Conservation (phyloP, 1,140 invertebrate species). For the Procambarus virginalis region DNA sequence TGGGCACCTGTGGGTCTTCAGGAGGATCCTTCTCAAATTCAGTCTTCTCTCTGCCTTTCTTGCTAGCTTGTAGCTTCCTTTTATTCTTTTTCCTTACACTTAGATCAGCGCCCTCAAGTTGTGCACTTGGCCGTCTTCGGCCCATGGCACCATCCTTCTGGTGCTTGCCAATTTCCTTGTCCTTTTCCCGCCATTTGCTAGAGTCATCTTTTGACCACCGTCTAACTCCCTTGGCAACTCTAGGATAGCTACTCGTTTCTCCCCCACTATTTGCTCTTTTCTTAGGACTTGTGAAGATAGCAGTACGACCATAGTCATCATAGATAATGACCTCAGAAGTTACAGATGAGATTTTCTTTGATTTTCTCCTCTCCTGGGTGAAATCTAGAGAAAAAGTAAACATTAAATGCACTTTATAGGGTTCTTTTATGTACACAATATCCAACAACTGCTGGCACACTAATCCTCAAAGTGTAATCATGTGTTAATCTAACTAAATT, state of each 20-base stretch:
- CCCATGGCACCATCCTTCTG: not conserved
- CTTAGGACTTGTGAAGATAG: conserved; percentile 47
- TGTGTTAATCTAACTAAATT: too few relatives aligned
- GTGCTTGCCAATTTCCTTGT: conserved; percentile 2
- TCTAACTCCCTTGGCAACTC: not conserved
- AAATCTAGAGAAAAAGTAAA: not conserved
- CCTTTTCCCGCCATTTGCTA: conserved; percentile 10
- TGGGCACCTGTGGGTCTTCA: not conserved
- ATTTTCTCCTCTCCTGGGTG: not conserved
- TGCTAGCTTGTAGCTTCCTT: not conserved
- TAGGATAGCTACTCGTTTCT: not conserved
- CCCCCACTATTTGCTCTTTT: not conserved
- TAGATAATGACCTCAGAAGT: conserved; percentile 49
- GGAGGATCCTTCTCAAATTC: not conserved
- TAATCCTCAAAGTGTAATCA: too few relatives aligned
- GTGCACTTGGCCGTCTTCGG: not conserved
- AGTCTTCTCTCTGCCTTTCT: not conserved
- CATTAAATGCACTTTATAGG: not conserved
- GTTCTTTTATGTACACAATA: not conserved
- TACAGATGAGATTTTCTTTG: not conserved
- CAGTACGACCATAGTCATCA: conserved; percentile 42
- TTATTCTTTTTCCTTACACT: not conserved
- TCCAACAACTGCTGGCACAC: too few relatives aligned
- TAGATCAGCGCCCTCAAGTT: not conserved
- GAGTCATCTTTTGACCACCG: not conserved